Percentiles rank a stretch among this genome's conserved stretches.
phyloP scores from a whole-genome alignment of 2,888 invertebrate species.

The Athrips mouffetella region DNA sequence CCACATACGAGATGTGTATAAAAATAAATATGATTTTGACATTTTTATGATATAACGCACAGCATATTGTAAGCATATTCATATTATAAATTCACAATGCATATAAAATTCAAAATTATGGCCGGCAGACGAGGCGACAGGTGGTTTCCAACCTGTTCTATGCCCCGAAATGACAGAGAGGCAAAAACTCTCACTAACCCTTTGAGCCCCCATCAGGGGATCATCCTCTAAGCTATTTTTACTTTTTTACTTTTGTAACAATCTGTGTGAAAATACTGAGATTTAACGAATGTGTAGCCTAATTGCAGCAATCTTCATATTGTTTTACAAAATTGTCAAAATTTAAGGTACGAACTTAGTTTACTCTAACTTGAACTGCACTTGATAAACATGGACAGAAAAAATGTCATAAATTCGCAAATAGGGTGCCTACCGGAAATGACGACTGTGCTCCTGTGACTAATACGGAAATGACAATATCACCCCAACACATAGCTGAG shows the following conservation, averaged over 20 bases:
- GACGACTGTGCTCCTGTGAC: conserved; percentile 26
- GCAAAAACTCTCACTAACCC: conserved; percentile 68
- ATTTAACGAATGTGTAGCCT: too few species aligned
- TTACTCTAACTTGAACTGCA: too few species aligned
- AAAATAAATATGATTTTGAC: conserved; percentile 11
- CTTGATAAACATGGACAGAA: background rate
- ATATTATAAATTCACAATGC: conserved; percentile 11
- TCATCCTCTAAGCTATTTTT: conserved; percentile 11
- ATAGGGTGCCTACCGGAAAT: conserved; percentile 31
- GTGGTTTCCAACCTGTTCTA: conserved; percentile 60
- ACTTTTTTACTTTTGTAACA: background rate
- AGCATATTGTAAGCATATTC: background rate
- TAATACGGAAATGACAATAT: conserved; percentile 33
- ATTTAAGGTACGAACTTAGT: too few species aligned
- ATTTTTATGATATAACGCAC: conserved; percentile 3
- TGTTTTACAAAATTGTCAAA: too few species aligned
- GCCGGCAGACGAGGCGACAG: conserved; percentile 47
- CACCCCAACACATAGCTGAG: conserved; percentile 30
- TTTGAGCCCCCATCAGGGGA: conserved; percentile 35
- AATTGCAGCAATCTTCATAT: too few species aligned
- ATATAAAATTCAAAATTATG: conserved; percentile 18
- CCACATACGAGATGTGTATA: background rate
- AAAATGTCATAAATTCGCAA: conserved; percentile 9
- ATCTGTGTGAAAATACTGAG: too few species aligned
- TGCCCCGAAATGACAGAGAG: conserved; percentile 41